These are phyloP conservation scores for Phlogophora meticulosa DNA, from an alignment of 2,888 invertebrate genomes.

Conservation along the genomic window DNA sequence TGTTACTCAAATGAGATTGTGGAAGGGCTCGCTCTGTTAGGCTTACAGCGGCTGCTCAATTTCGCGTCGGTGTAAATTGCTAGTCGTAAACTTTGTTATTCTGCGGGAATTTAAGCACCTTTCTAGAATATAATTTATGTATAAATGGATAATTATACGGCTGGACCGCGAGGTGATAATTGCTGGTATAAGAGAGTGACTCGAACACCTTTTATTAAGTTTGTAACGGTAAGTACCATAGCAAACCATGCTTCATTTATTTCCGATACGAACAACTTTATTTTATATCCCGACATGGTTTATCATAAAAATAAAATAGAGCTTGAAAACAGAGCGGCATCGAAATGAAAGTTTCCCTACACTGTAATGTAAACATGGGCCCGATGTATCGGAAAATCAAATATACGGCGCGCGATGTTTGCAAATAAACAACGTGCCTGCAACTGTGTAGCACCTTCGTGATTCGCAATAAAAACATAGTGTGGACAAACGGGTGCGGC, in stretches of 20 bases:
- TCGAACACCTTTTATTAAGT: conserved; percentile 21
- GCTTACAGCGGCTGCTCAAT: conserved; percentile 85
- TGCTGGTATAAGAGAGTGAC: conserved; percentile 28
- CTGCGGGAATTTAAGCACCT: conserved; percentile 79
- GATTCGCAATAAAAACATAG: conserved; percentile 88
- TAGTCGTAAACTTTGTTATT: conserved; percentile 83
- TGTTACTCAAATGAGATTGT: conserved; percentile 90
- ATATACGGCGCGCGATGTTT: conserved; percentile 80
- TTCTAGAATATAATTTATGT: conserved; percentile 73
- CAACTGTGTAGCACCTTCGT: conserved; percentile 86
- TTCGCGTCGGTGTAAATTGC: conserved; percentile 86
- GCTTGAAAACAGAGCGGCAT: conserved; percentile 43
- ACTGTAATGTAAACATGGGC: conserved; percentile 80
- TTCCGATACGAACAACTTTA: conserved; percentile 5
- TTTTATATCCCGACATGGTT: conserved; percentile 17
- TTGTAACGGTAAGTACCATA: conserved; percentile 25
- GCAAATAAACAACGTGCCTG: conserved; percentile 83
- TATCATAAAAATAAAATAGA: conserved; percentile 50
- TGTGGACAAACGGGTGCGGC: conserved; percentile 78
- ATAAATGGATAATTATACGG: conserved; percentile 64
- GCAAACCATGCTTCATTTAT: conserved; percentile 5
- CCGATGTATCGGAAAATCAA: conserved; percentile 82
- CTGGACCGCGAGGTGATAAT: conserved; percentile 54
- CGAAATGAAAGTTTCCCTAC: conserved; percentile 71
- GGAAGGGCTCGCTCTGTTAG: conserved; percentile 84